Conservation (phyloP, 2,113 vertebrate genomes). For the Prinia subflava region DNA sequence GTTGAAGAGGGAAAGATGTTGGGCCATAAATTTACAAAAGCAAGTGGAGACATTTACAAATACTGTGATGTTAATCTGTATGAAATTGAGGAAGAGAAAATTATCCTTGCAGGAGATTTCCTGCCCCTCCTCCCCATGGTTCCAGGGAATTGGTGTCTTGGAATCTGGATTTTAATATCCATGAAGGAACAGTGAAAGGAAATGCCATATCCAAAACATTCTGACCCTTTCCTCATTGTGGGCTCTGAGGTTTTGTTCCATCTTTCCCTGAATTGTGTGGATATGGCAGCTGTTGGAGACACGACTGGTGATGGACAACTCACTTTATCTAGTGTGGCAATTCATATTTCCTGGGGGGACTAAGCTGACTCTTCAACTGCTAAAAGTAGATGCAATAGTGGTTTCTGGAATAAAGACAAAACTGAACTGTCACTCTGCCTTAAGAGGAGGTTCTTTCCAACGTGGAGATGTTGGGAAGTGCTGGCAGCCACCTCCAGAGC, state of each 20-base stretch:
- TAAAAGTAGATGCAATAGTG: constrained; percentile 31
- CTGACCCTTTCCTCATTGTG: not conserved
- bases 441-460: not conserved
- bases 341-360: constrained; percentile 12
- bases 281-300: not conserved
- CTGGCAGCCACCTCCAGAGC: not conserved
- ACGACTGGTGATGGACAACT: constrained; percentile 31
- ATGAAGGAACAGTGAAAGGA: not conserved
- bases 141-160: not conserved
- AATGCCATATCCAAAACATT: not conserved
- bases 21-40: not conserved
- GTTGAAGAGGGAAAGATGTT: not conserved
- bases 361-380: not conserved
- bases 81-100: not conserved
- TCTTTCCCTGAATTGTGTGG: not conserved
- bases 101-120: not conserved
- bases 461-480: not conserved
- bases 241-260: not conserved
- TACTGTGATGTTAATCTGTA: not conserved
- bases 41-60: not conserved
- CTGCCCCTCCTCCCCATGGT: not conserved
- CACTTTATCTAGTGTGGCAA: not conserved
- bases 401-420: constrained; percentile 39
- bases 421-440: not conserved
- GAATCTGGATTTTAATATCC: not conserved